These are phyloP conservation scores for Cosmia pyralina DNA, from an alignment of 2,888 invertebrate genomes.

Conservation along the genomic window DNA sequence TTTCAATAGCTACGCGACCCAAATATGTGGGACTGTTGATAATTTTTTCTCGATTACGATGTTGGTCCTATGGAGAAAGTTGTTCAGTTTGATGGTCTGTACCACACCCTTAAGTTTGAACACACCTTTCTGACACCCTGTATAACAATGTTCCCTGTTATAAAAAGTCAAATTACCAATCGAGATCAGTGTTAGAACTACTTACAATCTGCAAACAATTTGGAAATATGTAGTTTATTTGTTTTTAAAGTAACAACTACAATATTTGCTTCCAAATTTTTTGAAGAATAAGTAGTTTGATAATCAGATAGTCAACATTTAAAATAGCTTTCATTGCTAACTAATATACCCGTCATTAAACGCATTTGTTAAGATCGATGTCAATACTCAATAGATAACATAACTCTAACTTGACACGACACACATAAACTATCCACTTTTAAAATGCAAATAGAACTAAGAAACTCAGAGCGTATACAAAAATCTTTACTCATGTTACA, in stretches of 20 bases:
- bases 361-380: conserved; percentile 18
- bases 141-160: conserved; percentile 18
- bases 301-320: conserved; percentile 1
- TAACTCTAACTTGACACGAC: conserved; percentile 38
- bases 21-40: no score
- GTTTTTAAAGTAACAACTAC: neutral
- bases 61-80: no score
- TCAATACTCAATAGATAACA: conserved; percentile 24
- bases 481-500: conserved; percentile 71
- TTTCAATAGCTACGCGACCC: no score
- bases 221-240: neutral
- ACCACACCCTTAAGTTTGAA: no score
- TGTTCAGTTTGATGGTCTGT: no score
- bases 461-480: conserved; percentile 9
- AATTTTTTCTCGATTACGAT: no score
- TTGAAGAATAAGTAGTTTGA: conserved; percentile 18
- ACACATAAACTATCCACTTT: conserved; percentile 29
- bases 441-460: neutral
- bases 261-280: conserved; percentile 12
- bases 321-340: conserved; percentile 36
- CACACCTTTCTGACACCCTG: no score
- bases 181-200: neutral
- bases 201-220: conserved; percentile 31
- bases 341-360: conserved; percentile 29
- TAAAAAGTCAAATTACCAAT: conserved; percentile 1